phyloP scores from a whole-genome alignment of 2,797 vertebrate species.

The Eidolon dupreanum region DNA sequence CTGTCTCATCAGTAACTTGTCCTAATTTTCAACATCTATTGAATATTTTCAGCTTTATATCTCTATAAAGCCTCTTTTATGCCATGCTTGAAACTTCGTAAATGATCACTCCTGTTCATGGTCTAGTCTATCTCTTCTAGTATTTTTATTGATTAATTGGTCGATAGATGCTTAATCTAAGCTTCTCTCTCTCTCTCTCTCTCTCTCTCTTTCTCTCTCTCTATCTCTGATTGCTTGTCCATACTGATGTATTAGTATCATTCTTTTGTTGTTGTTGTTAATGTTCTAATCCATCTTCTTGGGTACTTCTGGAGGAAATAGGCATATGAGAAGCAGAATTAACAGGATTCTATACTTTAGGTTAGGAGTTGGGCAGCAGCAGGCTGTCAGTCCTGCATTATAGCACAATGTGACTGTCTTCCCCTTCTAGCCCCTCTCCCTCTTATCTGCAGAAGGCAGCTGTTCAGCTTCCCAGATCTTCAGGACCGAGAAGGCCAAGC shows the following conservation, averaged over 20 bases:
- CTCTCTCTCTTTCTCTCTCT: background rate
- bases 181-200: background rate
- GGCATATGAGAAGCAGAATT: background rate
- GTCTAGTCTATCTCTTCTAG: background rate
- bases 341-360: background rate
- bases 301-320: background rate
- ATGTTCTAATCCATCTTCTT: background rate
- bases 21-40: background rate
- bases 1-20: background rate
- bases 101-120: background rate
- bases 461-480: background rate
- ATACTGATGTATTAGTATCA: background rate
- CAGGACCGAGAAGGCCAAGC: background rate
- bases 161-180: background rate
- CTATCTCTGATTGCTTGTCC: background rate
- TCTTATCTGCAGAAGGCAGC: background rate
- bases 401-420: background rate
- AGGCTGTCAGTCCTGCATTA: background rate
- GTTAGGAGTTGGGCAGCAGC: background rate
- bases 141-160: background rate
- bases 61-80: background rate
- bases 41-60: background rate
- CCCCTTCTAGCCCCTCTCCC: background rate
- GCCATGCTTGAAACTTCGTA: background rate
- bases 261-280: background rate